Evolutionary conservation across 2,888 invertebrate species (phyloP).

Genomic region (Melinaea marsaeus): DNA sequence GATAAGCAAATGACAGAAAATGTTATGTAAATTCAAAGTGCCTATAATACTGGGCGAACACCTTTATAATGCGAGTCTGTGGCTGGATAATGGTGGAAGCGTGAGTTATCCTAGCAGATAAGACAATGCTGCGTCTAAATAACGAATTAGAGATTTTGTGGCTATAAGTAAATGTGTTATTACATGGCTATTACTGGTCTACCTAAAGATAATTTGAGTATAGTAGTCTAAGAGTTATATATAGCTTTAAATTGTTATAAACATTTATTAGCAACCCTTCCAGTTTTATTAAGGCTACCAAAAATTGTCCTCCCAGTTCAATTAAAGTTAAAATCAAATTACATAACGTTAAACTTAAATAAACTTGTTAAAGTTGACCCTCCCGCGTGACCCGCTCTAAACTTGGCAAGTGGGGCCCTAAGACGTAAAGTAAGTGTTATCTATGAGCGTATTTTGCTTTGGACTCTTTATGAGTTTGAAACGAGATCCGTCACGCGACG

Average conservation of each 20-base stretch:
- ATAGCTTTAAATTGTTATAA: neutral
- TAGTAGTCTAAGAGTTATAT: neutral
- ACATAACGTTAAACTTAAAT: slow-evolving; percentile 68
- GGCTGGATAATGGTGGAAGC: slow-evolving; percentile 57
- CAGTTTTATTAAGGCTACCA: slow-evolving; percentile 8
- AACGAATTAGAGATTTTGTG: slow-evolving; percentile 35
- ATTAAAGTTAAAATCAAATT: slow-evolving; percentile 70
- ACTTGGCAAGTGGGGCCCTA: slow-evolving; percentile 71
- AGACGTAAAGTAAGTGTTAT: slow-evolving; percentile 74
- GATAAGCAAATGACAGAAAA: slow-evolving; percentile 77
- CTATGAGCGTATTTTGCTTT: slow-evolving; percentile 75
- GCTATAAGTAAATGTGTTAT: slow-evolving; percentile 17
- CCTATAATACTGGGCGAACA: slow-evolving; percentile 67
- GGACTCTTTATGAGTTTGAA: slow-evolving; percentile 78
- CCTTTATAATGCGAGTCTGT: slow-evolving; percentile 59
- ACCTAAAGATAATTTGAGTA: neutral
- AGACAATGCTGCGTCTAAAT: slow-evolving; percentile 51
- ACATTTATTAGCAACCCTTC: neutral
- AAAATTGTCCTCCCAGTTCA: slow-evolving; percentile 39
- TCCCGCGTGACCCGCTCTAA: slow-evolving; percentile 53
- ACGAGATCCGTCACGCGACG: slow-evolving; percentile 78
- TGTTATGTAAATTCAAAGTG: slow-evolving; percentile 73
- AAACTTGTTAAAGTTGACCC: slow-evolving; percentile 66
- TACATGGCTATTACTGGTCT: neutral
- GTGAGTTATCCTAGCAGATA: slow-evolving; percentile 64